Evolutionary conservation across 2,797 vertebrate genomes (phyloP).

Genomic region (Muscicapa striata): DNA sequence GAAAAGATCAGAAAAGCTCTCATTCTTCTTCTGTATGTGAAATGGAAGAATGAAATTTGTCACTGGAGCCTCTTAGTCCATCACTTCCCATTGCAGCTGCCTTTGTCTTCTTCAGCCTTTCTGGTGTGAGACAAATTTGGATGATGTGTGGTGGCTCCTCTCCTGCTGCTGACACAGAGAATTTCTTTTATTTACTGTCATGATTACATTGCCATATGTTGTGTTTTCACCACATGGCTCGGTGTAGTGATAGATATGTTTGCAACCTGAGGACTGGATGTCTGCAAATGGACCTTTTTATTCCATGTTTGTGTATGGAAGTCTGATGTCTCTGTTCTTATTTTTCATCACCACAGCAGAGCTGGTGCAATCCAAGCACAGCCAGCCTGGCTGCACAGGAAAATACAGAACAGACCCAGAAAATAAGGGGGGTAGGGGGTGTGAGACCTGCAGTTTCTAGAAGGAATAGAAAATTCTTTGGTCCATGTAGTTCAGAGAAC

Average conservation of each 20-base stretch:
- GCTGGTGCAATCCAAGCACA: not conserved
- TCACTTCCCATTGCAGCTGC: not conserved
- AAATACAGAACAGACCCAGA: not conserved
- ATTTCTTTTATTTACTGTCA: conserved; percentile 35
- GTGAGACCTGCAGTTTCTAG: not conserved
- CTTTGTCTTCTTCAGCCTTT: not conserved
- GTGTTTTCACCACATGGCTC: not conserved
- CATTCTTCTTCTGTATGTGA: not conserved
- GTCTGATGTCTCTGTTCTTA: not conserved
- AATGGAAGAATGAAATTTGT: not conserved
- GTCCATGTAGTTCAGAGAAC: not conserved
- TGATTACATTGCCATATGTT: conserved; percentile 21
- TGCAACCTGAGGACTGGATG: not conserved
- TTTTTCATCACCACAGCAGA: not conserved
- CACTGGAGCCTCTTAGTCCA: not conserved
- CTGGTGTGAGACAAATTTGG: not conserved
- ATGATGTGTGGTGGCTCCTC: not conserved
- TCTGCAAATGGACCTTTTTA: not conserved
- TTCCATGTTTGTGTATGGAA: not conserved
- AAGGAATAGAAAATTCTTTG: not conserved
- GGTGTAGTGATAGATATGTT: not conserved
- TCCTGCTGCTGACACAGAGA: not conserved
- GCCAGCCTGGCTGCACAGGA: not conserved
- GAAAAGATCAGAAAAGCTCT: not conserved
- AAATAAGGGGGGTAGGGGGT: not conserved